These are phyloP conservation scores for Anthopleura sola DNA, from an alignment of 64 coral and sea anemone species.

Conservation along the genomic window DNA sequence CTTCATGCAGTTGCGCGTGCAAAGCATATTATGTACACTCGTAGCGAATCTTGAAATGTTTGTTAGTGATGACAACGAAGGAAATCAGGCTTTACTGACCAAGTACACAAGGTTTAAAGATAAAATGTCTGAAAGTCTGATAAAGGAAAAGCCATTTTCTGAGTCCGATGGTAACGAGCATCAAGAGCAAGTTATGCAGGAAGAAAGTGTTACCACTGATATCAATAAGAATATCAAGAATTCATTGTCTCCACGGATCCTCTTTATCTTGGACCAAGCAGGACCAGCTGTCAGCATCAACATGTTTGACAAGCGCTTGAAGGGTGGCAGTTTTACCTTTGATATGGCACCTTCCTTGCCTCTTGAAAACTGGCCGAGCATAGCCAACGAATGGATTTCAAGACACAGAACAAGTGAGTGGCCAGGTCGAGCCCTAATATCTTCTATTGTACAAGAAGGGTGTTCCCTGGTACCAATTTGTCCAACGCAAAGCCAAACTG, in stretches of 20 bases:
- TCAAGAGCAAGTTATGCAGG: background rate
- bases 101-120: background rate
- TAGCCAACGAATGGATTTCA: constrained; percentile 35
- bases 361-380: constrained; percentile 20
- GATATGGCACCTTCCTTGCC: constrained; percentile 47
- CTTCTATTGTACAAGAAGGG: constrained; percentile 30
- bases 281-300: constrained; percentile 38
- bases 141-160: background rate
- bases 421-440: constrained; percentile 21
- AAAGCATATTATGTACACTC: constrained; percentile 29
- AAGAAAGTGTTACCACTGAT: background rate
- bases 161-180: background rate
- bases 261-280: constrained; percentile 39
- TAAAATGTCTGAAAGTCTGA: background rate
- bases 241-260: background rate
- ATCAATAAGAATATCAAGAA: background rate
- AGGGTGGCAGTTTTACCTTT: constrained; percentile 34
- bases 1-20: constrained; percentile 29
- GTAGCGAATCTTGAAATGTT: background rate
- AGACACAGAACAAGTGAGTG: constrained; percentile 31
- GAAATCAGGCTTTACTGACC: background rate
- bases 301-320: background rate
- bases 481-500: constrained; percentile 29
- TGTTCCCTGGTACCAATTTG: constrained; percentile 32
- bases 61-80: background rate